phyloP scores from a whole-genome alignment of 2,888 invertebrate species.

The Rapana venosa region DNA sequence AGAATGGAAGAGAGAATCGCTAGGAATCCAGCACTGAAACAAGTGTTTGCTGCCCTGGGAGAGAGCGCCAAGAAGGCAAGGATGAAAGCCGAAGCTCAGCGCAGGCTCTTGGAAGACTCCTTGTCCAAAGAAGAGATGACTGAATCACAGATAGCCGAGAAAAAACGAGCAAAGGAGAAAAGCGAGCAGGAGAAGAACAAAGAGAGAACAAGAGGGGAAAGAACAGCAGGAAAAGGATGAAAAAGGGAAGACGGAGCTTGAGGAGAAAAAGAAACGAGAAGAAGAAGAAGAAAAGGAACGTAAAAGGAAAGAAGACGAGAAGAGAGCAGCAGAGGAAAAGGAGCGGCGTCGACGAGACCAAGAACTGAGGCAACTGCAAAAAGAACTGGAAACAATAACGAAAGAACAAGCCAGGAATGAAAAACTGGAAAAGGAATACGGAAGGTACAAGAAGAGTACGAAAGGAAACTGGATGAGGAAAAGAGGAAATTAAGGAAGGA shows the following conservation, averaged over 20 bases:
- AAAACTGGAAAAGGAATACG: neutral
- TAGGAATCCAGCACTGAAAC: neutral
- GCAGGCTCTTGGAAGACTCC: neutral
- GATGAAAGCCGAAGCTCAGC: neutral
- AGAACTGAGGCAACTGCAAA: neutral
- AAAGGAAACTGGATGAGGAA: neutral
- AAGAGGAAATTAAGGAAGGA: neutral
- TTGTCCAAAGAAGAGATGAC: neutral
- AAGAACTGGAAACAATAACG: neutral
- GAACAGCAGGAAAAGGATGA: neutral
- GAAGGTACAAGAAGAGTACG: neutral
- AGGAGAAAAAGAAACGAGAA: neutral
- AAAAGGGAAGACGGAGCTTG: neutral
- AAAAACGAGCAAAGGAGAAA: neutral
- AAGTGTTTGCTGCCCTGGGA: neutral
- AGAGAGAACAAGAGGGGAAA: neutral
- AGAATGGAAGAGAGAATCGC: neutral
- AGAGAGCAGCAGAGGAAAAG: neutral
- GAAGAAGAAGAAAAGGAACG: neutral
- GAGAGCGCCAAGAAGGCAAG: neutral
- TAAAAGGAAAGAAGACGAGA: neutral
- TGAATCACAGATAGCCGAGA: neutral
- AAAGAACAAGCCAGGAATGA: neutral
- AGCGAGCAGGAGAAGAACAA: neutral
- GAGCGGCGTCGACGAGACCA: neutral